Base-by-base conservation (phyloP, 2,113 vertebrate species). In the Neodon shergylaensis region DNA sequence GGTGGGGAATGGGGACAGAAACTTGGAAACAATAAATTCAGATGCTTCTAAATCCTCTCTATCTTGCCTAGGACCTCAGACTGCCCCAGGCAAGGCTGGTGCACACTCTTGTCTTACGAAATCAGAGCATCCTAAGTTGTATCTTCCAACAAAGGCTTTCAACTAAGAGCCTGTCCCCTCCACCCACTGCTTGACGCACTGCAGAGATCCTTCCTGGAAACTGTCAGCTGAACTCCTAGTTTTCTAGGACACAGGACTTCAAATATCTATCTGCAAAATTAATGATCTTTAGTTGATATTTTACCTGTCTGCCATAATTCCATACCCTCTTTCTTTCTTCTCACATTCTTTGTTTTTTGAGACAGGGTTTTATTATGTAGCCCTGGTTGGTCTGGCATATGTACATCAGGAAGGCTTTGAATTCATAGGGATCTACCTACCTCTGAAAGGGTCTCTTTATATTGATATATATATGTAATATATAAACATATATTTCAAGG, bases 1-100 rank as follows among this genome's bases (percentile, higher is more conserved):
- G 58, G 21, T 8, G 26, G 65, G n/a, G 14, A 47, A 2, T 39
- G 12, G 19, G 33, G 31, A n/a, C 94, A 49, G 42, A 44, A 79
- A 92, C 54, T 0, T 12, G 16, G 31, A 94, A 52, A 93, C 26
- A 83, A 47, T n/a, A 90, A 70, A 87, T 33, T 26, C 12, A 72
- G 74, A 94, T 79, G 36, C 49, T 93, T 87, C 84, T 73, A 58
- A 83, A 88, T 54, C 4, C 5, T 83, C 44, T 91, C 77, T 36
- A 49, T 82, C 68, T 82, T 42, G 26, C 28, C n/a, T 17, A 52
- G 76, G 88, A 28, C 42, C 16, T 88, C 47, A 54, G 93, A 39
- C 44, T n/a, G 31, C 7, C 36, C 1, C 33, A 5, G n/a, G 11
- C 58, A 11, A 39, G 3, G 36, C 10, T 14, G 1, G 58, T 0